A percentile compares a stretch with the other conserved stretches of the same genome.
phyloP scores from a whole-genome alignment of 1,140 invertebrate species.

The Pollicipes pollicipes region DNA sequence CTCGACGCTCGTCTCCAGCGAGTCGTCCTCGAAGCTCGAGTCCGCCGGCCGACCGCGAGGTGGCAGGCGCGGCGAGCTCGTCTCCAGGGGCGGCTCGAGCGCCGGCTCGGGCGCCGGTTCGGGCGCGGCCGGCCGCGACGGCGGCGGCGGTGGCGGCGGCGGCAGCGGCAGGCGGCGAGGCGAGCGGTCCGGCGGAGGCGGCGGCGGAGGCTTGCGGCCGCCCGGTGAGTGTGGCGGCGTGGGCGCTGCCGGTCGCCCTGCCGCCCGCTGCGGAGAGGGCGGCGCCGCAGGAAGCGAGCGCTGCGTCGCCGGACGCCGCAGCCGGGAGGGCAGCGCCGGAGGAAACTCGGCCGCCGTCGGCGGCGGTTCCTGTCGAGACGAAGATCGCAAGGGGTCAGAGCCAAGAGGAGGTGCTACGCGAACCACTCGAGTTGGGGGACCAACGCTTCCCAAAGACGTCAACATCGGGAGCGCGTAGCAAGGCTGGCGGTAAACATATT shows the following conservation, averaged over 20 bases:
- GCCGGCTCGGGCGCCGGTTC: slow-evolving; percentile 9
- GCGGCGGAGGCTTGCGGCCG: slow-evolving; percentile 17
- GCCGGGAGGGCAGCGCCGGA: background rate
- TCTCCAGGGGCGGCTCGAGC: slow-evolving; percentile 11
- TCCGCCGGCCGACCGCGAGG: too few relatives aligned
- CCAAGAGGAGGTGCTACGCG: too few relatives aligned
- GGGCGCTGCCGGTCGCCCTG: too few relatives aligned
- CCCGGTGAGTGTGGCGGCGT: too few relatives aligned
- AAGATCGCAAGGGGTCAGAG: too few relatives aligned
- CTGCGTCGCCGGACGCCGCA: background rate
- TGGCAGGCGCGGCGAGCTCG: slow-evolving; percentile 13
- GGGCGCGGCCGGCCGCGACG: slow-evolving; percentile 13
- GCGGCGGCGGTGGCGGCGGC: slow-evolving; percentile 2
- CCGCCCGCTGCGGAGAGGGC: background rate
- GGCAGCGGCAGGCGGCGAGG: background rate
- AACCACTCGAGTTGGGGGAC: too few relatives aligned
- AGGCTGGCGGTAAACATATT: too few relatives aligned
- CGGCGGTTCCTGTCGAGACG: background rate
- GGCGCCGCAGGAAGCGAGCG: background rate
- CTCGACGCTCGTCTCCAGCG: too few relatives aligned
- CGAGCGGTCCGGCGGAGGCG: slow-evolving; percentile 9
- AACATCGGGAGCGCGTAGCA: too few relatives aligned
- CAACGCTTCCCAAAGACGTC: too few relatives aligned
- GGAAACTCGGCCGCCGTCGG: background rate
- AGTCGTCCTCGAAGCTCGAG: too few relatives aligned